These are phyloP conservation scores for Syngnathus typhle DNA, from an alignment of 2,113 vertebrate genomes.

Conservation along the genomic window DNA sequence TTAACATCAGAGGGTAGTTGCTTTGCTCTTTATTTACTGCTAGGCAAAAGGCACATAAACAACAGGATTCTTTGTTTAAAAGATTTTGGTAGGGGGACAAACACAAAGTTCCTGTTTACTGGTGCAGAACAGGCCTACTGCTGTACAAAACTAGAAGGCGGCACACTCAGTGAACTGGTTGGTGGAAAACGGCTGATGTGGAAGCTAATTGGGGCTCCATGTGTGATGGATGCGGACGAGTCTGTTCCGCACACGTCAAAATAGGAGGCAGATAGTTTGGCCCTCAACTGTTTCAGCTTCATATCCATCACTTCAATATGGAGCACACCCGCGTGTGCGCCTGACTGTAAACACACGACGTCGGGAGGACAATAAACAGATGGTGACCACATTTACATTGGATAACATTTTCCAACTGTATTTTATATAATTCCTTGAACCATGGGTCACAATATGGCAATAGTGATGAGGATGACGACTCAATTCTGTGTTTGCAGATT, in stretches of 20 bases:
- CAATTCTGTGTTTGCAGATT: slow-evolving; percentile 12
- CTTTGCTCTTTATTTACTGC: slow-evolving; percentile 60
- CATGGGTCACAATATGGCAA: slow-evolving; percentile 12
- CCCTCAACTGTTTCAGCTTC: slow-evolving; percentile 31
- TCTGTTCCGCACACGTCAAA: slow-evolving; percentile 57
- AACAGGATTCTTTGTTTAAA: slow-evolving; percentile 61
- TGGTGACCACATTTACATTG: slow-evolving; percentile 13
- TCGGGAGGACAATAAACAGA: slow-evolving; percentile 43
- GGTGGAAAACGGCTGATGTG: slow-evolving; percentile 62
- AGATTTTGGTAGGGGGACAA: slow-evolving; percentile 37
- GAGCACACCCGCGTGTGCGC: slow-evolving; percentile 49
- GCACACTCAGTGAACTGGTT: slow-evolving; percentile 54
- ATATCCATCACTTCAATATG: slow-evolving; percentile 38
- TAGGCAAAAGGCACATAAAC: slow-evolving; percentile 63
- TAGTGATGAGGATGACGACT: slow-evolving; percentile 9
- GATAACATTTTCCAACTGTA: slow-evolving; percentile 32
- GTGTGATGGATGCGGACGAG: slow-evolving; percentile 38
- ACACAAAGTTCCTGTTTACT: slow-evolving; percentile 68
- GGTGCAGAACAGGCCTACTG: slow-evolving; percentile 43
- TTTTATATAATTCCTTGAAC: slow-evolving; percentile 22
- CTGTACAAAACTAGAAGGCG: slow-evolving; percentile 42
- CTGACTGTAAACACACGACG: slow-evolving; percentile 36
- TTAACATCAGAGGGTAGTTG: slow-evolving; percentile 57
- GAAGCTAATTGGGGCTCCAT: slow-evolving; percentile 46
- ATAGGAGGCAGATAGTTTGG: slow-evolving; percentile 48